Base-by-base conservation (phyloP, 2,113 vertebrate genomes). In the Hippocampus abdominalis region DNA sequence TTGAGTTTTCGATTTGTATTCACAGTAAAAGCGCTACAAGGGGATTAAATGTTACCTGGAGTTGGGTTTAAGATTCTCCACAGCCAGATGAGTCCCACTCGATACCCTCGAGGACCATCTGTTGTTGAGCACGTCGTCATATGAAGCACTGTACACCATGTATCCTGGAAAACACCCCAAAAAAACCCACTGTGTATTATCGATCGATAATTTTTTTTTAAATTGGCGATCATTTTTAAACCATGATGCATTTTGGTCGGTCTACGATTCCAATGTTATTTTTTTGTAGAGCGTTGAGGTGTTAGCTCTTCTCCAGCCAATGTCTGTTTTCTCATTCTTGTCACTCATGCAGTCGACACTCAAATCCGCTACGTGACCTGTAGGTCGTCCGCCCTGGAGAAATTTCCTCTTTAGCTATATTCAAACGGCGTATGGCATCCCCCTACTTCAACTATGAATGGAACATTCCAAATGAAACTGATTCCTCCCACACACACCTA, bases 61-160 rank as follows among this genome's bases (percentile, higher is more conserved):
- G 77, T 98, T 99, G 66, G 97, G 97, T 76, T 99, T 99, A 86
- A 99, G 92, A 79, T 99, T 99, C 92, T 99, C 97, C 79, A 99
- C 92, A 23, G 96, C 88, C 79, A 98, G 87, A 69, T 97, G 95
- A 36, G 95, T 95, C 69, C 92, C 93, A 4, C 85, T 92, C 5
- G 95, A 91, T 29, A 88, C 36, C 48, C 86, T 93, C 1, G 94
- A 88, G 48, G 96, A 95, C 97, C 97, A 99, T 66, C 95, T 94
- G 76, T 98, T 97, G 82, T 94, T 96, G 69, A 99, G 91, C 73
- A 97, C 93, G 66, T 99, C 97, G 53, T 99, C 96, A 48, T 98
- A 99, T 15, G 97, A 98, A 11, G 97, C 96, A 18, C 95, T 98
- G 78, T 99, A 92, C 64, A 99, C 96, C 91, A 97, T 87, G 87